Conservation (phyloP, 2,113 vertebrate species). For the Amphiprion ocellaris region DNA sequence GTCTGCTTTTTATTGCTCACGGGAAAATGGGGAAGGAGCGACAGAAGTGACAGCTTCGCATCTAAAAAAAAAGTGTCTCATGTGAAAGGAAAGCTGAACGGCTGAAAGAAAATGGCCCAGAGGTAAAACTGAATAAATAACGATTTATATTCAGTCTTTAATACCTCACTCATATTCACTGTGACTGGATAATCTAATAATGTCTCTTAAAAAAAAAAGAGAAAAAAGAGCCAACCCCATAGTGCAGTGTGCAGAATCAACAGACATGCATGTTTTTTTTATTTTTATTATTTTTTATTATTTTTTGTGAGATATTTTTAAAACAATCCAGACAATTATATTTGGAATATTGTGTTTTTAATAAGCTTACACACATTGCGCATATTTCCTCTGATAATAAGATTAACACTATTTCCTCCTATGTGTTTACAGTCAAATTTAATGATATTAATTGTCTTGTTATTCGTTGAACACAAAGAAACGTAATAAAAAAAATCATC, state of each 20-base stretch:
- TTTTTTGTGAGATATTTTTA: no score
- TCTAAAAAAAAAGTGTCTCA: neutral
- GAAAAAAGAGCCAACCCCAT: neutral
- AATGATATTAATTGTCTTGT: neutral
- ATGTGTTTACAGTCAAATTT: neutral
- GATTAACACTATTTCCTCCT: neutral
- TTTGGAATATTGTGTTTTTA: neutral
- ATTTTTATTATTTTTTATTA: no score
- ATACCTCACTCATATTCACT: neutral
- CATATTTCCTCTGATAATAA: neutral
- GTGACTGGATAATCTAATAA: neutral
- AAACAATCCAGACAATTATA: neutral
- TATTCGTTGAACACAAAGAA: neutral
- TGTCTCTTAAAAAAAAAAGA: neutral
- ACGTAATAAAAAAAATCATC: no score
- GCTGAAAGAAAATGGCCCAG: neutral
- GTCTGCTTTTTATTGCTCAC: neutral
- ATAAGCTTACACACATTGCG: neutral
- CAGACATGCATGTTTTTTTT: neutral
- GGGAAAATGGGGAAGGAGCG: neutral
- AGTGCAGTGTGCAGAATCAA: neutral
- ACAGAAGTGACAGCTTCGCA: no score
- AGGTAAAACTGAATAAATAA: conserved; percentile 2
- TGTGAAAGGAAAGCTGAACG: neutral
- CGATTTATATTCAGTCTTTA: neutral